These are phyloP conservation scores for Eupeodes corollae DNA, from an alignment of 1,140 invertebrate species.

Conservation along the genomic window DNA sequence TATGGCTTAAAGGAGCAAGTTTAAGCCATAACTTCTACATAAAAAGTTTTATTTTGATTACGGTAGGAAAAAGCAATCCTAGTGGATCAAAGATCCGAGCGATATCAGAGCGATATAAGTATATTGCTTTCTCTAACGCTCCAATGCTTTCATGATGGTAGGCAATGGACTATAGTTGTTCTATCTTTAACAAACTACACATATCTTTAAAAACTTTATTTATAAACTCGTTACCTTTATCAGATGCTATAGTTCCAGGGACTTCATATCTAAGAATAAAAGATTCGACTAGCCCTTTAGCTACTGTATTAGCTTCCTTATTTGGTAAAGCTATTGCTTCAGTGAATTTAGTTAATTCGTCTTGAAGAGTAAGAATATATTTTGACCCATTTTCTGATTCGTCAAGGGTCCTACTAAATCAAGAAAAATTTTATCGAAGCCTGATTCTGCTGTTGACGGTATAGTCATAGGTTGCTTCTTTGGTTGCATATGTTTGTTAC, in stretches of 20 bases:
- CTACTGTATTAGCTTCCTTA: background rate
- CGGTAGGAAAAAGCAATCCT: slow-evolving; percentile 28
- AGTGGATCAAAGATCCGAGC: slow-evolving; percentile 22
- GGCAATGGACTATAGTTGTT: background rate
- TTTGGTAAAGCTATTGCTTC: background rate
- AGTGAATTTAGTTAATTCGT: background rate
- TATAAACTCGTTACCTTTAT: background rate
- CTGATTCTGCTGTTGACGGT: background rate
- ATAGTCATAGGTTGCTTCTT: background rate
- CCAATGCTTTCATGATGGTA: background rate
- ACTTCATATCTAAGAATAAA: background rate
- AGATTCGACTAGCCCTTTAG: background rate
- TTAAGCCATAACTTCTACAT: slow-evolving; percentile 36
- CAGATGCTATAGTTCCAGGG: background rate
- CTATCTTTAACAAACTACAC: background rate
- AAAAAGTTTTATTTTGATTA: slow-evolving; percentile 29
- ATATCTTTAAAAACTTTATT: background rate
- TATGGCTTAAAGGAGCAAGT: slow-evolving; percentile 23
- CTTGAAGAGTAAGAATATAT: background rate
- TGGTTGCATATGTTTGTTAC: background rate
- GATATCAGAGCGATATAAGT: no score
- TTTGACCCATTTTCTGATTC: background rate
- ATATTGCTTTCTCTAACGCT: background rate
- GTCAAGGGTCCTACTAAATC: background rate
- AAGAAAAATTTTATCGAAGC: background rate